Conservation (phyloP, 2,113 vertebrate species). For the Notechis scutatus region DNA sequence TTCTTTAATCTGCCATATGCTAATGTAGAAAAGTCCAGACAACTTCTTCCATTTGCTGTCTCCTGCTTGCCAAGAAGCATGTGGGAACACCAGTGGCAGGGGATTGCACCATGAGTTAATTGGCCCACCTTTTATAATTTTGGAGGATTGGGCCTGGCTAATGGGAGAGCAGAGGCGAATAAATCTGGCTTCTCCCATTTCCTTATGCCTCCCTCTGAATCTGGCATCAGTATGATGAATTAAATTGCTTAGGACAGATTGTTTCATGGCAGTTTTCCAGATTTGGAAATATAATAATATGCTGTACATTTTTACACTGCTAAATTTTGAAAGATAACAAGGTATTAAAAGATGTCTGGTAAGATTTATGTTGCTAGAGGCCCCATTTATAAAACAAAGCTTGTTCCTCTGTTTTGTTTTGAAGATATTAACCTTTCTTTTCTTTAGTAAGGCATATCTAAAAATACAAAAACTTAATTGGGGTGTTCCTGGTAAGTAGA, state of each 20-base stretch:
- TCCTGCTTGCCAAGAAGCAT: background rate
- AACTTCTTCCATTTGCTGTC: background rate
- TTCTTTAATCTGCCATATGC: background rate
- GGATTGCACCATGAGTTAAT: background rate
- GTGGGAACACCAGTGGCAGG: background rate
- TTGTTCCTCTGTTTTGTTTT: background rate
- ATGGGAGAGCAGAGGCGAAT: background rate
- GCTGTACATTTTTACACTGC: background rate
- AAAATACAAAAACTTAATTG: constrained; percentile 7
- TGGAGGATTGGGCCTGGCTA: background rate
- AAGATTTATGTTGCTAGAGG: constrained; percentile 3
- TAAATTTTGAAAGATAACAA: constrained; percentile 18
- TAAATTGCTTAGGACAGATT: background rate
- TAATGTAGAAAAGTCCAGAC: background rate
- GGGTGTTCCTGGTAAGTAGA: background rate
- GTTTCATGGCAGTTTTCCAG: background rate
- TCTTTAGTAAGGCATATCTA: background rate
- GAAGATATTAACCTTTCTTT: background rate
- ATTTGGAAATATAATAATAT: background rate
- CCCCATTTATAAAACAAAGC: background rate
- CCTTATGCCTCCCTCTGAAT: background rate
- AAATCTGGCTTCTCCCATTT: background rate
- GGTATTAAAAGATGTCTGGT: constrained; percentile 17
- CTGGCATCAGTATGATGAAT: background rate
- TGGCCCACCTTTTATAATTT: background rate